These are phyloP conservation scores for Ligdia adustata DNA, from an alignment of 2,888 invertebrate genomes.

Conservation along the genomic window DNA sequence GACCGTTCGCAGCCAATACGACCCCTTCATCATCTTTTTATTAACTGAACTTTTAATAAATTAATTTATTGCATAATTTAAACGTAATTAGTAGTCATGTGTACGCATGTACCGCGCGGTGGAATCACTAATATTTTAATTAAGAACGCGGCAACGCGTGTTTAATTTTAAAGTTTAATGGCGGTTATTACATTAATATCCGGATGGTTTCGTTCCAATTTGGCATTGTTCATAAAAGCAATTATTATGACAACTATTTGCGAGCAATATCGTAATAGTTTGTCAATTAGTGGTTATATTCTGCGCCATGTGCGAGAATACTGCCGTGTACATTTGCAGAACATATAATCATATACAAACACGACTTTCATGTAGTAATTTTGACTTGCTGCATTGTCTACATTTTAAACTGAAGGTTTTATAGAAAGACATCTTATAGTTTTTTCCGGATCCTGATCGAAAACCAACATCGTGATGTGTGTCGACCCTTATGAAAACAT, in stretches of 20 bases:
- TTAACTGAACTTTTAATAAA: constrained; percentile 75
- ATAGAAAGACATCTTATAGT: too few species aligned
- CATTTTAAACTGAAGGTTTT: too few species aligned
- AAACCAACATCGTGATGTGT: constrained; percentile 60
- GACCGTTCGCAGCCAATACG: constrained; percentile 48
- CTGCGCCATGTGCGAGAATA: constrained; percentile 1
- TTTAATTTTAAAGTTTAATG: constrained; percentile 30
- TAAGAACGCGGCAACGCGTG: constrained; percentile 28
- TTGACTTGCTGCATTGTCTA: too few species aligned
- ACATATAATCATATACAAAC: too few species aligned
- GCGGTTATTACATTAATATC: constrained; percentile 21
- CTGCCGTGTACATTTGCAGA: background rate
- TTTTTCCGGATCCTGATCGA: constrained; percentile 48
- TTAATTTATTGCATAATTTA: constrained; percentile 77
- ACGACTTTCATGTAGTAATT: too few species aligned
- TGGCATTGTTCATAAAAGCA: constrained; percentile 26
- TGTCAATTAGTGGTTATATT: constrained; percentile 35
- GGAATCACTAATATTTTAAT: constrained; percentile 36
- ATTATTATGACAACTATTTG: constrained; percentile 23
- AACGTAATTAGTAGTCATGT: constrained; percentile 68
- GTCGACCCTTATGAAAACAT: constrained; percentile 59
- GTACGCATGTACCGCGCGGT: constrained; percentile 45
- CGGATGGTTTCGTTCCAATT: constrained; percentile 18
- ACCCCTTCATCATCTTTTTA: constrained; percentile 52
- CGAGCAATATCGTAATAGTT: constrained; percentile 29